Conservation (phyloP, 2,113 vertebrate species). For the Zootoca vivipara region DNA sequence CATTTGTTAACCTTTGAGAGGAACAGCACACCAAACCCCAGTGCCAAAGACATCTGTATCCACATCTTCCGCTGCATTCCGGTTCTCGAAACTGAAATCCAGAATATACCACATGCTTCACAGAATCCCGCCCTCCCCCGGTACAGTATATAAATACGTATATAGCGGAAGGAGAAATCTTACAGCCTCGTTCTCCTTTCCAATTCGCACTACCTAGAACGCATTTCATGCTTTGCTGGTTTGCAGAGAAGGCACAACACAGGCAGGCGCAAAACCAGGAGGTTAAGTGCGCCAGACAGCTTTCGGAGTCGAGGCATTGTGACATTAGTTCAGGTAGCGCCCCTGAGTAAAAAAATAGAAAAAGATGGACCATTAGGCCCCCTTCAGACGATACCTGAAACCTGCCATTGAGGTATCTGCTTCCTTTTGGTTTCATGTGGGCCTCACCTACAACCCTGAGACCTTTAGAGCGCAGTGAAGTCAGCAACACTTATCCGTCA, state of each 20-base stretch:
- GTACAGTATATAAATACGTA: not conserved
- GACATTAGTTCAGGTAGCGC: not conserved
- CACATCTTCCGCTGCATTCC: conserved; percentile 46
- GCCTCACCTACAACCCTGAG: not conserved
- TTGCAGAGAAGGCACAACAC: not conserved
- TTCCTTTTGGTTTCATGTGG: not conserved
- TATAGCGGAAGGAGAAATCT: not conserved
- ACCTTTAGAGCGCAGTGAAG: not conserved
- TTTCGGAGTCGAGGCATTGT: not conserved
- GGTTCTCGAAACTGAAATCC: conserved; percentile 21
- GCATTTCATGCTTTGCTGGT: not conserved
- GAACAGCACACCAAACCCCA: conserved; percentile 51
- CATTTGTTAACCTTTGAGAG: conserved; percentile 63
- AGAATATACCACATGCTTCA: conserved; percentile 19
- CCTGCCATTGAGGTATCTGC: not conserved
- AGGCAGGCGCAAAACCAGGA: not conserved
- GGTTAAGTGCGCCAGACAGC: not conserved
- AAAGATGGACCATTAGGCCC: not conserved
- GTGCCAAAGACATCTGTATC: conserved; percentile 60
- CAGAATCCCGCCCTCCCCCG: not conserved
- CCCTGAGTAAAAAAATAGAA: not conserved
- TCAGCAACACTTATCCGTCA: not conserved
- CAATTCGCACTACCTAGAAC: not conserved
- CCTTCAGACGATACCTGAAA: not conserved
- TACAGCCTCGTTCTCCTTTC: no score